A percentile compares a stretch with the other conserved stretches of the same genome.
Evolutionary conservation across 2,797 vertebrate genomes (phyloP).

Genomic region (Sphenodon punctatus): DNA sequence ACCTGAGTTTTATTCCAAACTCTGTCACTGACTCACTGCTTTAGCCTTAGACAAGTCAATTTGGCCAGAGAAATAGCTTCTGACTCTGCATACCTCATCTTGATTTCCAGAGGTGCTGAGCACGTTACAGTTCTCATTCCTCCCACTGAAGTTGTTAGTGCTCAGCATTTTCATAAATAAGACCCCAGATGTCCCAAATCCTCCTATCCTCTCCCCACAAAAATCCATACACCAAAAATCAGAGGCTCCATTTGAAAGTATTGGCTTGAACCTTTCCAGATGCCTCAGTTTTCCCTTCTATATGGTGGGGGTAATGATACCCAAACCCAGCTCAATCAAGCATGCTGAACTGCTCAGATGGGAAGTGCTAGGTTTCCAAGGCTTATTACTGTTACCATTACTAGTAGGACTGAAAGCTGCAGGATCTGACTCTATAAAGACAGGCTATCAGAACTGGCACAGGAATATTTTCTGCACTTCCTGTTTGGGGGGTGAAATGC

Average conservation of each 20-base stretch:
- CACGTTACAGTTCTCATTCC: fast-evolving
- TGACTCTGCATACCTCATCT: neutral
- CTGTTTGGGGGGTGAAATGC: neutral
- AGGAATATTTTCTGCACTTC: fast-evolving
- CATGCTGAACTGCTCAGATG: neutral
- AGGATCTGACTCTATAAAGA: neutral
- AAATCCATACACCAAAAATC: no score
- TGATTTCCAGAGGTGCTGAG: neutral
- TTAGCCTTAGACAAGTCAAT: neutral
- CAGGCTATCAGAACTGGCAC: fast-evolving
- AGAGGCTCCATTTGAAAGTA: no score
- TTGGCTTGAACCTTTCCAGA: no score
- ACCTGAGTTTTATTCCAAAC: fast-evolving
- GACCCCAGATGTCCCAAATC: neutral
- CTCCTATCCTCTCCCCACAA: neutral
- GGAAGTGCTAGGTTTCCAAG: neutral
- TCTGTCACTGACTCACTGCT: neutral
- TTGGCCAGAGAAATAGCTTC: neutral
- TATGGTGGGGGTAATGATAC: neutral
- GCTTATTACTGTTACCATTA: neutral
- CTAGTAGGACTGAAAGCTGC: neutral
- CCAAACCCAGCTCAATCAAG: neutral
- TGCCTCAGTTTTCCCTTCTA: neutral
- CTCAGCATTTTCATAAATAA: neutral
- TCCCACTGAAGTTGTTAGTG: neutral